Evolutionary conservation across 2,113 vertebrate genomes (phyloP).

Genomic region (Budorcas taxicolor): DNA sequence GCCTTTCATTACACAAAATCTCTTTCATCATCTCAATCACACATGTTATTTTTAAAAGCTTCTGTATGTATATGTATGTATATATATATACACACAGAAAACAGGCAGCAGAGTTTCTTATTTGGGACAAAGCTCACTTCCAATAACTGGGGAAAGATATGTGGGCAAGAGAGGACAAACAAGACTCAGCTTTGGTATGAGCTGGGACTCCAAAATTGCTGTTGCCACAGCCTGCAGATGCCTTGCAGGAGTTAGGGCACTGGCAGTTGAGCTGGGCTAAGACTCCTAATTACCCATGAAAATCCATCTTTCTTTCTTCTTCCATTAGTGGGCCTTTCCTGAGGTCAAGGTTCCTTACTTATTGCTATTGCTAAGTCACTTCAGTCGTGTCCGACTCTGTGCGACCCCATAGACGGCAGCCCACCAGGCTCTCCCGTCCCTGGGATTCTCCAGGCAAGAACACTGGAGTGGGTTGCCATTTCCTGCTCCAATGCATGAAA

Average conservation of each 20-base stretch:
- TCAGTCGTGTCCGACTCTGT: too few species aligned
- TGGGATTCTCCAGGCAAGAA: too few species aligned
- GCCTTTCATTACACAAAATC: background rate
- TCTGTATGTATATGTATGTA: background rate
- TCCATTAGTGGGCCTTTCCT: background rate
- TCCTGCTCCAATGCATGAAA: too few species aligned
- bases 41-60: background rate
- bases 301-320: background rate
- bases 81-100: background rate
- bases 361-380: too few species aligned
- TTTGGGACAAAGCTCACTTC: background rate
- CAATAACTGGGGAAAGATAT: background rate
- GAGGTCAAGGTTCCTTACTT: background rate
- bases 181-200: background rate
- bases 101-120: background rate
- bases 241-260: background rate
- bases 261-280: background rate
- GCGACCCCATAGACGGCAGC: too few species aligned
- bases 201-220: background rate
- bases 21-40: background rate
- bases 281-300: background rate
- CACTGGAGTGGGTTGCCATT: too few species aligned
- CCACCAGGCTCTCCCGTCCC: too few species aligned
- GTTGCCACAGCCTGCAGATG: background rate
- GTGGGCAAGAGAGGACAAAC: background rate